phyloP scores from a whole-genome alignment of 1,140 invertebrate genomes.

The Cepaea nemoralis region DNA sequence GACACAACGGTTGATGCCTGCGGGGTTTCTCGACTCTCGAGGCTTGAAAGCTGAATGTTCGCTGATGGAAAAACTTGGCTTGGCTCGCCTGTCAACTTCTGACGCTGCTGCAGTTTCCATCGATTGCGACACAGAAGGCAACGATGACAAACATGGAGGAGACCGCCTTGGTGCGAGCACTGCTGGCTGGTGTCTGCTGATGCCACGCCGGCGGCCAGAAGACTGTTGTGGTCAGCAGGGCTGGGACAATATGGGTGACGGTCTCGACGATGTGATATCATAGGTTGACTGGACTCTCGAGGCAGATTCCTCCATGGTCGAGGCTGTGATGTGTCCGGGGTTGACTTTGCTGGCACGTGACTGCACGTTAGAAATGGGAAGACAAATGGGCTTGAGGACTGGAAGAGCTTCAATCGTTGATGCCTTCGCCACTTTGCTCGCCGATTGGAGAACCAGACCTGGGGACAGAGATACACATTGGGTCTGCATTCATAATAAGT shows the following conservation, averaged over 20 bases:
- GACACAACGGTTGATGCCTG: not conserved
- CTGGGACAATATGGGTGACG: not conserved
- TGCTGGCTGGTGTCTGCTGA: not conserved
- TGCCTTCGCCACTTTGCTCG: constrained; percentile 94
- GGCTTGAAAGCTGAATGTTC: constrained; percentile 45
- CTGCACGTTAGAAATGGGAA: constrained; percentile 38
- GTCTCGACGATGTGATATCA: too few species aligned
- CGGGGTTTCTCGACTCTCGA: constrained; percentile 45
- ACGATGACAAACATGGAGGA: not conserved
- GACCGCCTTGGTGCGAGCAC: too few species aligned
- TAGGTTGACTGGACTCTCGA: not conserved
- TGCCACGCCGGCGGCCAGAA: not conserved
- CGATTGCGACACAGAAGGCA: not conserved
- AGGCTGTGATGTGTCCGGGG: not conserved
- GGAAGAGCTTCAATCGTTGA: constrained; percentile 59
- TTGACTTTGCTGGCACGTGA: not conserved
- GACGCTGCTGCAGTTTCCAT: not conserved
- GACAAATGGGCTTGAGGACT: constrained; percentile 48
- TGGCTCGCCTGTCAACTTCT: not conserved
- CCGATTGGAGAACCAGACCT: constrained; percentile 99
- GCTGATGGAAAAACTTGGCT: constrained; percentile 26
- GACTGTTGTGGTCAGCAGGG: not conserved
- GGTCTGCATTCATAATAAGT: too few species aligned
- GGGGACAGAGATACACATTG: constrained; percentile 52
- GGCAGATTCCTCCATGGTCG: not conserved